These are phyloP conservation scores for Pomatostomus ruficeps DNA, from an alignment of 2,113 vertebrate species.

Conservation along the genomic window DNA sequence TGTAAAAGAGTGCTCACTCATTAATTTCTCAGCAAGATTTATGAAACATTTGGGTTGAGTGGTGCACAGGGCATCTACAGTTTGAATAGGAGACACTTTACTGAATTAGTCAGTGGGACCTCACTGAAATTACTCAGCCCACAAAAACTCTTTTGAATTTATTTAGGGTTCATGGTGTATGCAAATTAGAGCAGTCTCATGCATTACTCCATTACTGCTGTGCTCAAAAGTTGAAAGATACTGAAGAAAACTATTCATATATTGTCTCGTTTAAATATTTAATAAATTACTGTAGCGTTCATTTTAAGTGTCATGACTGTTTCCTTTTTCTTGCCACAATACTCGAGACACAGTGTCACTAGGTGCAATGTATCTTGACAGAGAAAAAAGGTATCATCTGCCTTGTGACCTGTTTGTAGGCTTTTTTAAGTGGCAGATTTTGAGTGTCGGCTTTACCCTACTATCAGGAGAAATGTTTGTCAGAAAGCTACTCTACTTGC, in stretches of 20 bases:
- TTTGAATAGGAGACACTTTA: background rate
- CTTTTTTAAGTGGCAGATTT: background rate
- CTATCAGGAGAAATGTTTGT: background rate
- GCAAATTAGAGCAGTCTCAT: background rate
- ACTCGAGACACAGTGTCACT: rapidly evolving
- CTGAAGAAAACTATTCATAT: background rate
- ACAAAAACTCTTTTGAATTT: background rate
- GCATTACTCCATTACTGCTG: background rate
- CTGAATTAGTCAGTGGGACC: background rate
- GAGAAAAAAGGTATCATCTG: background rate
- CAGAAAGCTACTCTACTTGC: background rate
- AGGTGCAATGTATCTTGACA: background rate
- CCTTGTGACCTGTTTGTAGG: background rate
- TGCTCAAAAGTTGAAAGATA: background rate
- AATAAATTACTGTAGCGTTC: background rate
- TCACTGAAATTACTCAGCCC: background rate
- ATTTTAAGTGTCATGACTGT: background rate
- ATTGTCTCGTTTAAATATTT: background rate
- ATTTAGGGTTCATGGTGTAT: background rate
- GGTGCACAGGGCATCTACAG: background rate
- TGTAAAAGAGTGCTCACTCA: background rate
- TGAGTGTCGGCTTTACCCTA: background rate
- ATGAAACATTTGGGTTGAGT: background rate
- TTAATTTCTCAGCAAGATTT: background rate
- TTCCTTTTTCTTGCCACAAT: background rate